Conservation (phyloP, 2,797 vertebrate genomes). For the Nannoperca obscura region DNA sequence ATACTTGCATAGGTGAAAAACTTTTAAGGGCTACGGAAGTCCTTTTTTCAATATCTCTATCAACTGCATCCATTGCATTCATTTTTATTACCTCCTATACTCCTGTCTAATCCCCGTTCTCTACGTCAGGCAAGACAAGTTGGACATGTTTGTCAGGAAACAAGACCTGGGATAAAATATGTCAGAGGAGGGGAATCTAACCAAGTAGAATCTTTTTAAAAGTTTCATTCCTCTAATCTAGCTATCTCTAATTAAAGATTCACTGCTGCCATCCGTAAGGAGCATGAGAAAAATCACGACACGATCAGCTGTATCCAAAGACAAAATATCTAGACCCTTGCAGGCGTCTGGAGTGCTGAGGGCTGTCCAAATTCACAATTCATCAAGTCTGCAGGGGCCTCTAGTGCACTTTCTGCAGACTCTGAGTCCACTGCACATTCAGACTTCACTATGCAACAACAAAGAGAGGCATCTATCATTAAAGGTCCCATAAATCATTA, state of each 20-base stretch:
- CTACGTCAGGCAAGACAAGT: conserved; percentile 6
- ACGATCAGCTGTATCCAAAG: background rate
- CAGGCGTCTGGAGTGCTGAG: conserved; percentile 7
- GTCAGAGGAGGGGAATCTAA: background rate
- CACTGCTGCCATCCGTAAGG: background rate
- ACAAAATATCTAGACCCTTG: conserved; percentile 1
- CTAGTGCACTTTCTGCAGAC: conserved; percentile 19
- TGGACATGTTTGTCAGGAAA: conserved; percentile 18
- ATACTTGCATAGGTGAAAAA: background rate
- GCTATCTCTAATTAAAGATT: background rate
- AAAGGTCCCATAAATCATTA: background rate
- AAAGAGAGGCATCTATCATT: background rate
- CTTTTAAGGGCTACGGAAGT: background rate
- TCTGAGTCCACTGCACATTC: background rate
- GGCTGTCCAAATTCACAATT: conserved; percentile 8
- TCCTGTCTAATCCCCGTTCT: conserved; percentile 10
- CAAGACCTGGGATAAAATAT: conserved; percentile 21
- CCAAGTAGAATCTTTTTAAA: conserved; percentile 1
- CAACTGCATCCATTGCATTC: conserved; percentile 5
- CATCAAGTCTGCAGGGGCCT: conserved; percentile 33
- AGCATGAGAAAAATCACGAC: background rate
- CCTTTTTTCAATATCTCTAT: conserved; percentile 8
- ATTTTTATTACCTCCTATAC: conserved; percentile 2
- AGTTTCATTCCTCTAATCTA: background rate
- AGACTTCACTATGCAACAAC: background rate